Evolutionary conservation across 2,113 vertebrate genomes (phyloP).

Genomic region (Calidris pygmaea): DNA sequence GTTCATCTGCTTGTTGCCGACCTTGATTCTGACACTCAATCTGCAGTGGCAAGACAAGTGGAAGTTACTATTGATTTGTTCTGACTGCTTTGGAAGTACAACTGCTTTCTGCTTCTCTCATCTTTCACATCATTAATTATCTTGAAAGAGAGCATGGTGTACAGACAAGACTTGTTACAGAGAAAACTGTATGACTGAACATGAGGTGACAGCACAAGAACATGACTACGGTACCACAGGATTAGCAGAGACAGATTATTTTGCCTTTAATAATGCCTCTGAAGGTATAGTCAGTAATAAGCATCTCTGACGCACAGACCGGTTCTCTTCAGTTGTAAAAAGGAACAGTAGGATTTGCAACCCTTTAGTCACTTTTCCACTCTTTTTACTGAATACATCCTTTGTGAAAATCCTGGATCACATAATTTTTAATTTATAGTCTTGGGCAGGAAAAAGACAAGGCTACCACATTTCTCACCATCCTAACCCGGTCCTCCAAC

Average conservation of each 20-base stretch:
- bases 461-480: not conserved
- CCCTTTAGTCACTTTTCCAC: not conserved
- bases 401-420: not conserved
- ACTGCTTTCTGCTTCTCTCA: not conserved
- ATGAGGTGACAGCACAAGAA: constrained; percentile 18
- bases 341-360: not conserved
- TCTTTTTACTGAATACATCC: not conserved
- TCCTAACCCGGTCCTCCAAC: not conserved
- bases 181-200: constrained; percentile 16
- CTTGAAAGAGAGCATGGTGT: constrained; percentile 13
- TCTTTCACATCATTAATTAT: constrained; percentile 60
- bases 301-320: not conserved
- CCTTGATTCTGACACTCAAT: not conserved
- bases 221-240: not conserved
- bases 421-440: not conserved
- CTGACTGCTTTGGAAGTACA: constrained; percentile 39
- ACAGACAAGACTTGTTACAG: constrained; percentile 13
- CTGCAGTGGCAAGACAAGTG: not conserved
- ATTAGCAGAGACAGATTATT: constrained; percentile 23
- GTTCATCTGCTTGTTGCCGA: not conserved
- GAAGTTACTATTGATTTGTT: constrained; percentile 52
- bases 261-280: not conserved
- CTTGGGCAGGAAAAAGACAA: not conserved
- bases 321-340: not conserved
- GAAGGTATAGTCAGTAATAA: not conserved